Base-by-base conservation (phyloP, 2,797 vertebrate species). In the Falco naumanni region DNA sequence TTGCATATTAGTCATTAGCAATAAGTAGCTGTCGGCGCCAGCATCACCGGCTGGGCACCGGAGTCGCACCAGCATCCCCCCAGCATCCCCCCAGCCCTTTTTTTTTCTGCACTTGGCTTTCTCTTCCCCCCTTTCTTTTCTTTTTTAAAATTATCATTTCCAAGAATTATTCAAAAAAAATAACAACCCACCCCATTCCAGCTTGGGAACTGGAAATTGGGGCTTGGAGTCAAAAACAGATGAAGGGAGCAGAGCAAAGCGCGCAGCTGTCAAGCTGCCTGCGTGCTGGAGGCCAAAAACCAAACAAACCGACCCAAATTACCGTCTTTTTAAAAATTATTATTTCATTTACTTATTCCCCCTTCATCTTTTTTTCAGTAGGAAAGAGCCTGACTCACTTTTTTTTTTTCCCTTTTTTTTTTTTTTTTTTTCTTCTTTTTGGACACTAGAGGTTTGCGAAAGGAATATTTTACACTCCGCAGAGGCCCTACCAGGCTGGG, bases 1-100 rank as follows among this genome's bases (percentile, higher is more conserved):
- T 1, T 17, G 45, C 10, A 1, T 18, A 1, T 48, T 11, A 20
- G 50, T 29, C 33, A 5, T 5, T 16, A 17, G 39, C 24, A 12
- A 22, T 1, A 48, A 64, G 85, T 6, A 61, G 43, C 16, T 22
- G 51, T 31, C 1, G 1, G n/a, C 6, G 4, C 7, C 15, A 51
- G 53, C 61, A 21, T 29, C 24, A 16, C 9, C 9, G 51, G 60
- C 33, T 10, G 39, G 64, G 65, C 48, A 8, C 41, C 43, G 7
- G 43, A 43, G 43, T 43, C 16, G 43, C 43, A 8, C 12, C 31
- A 15, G 11, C 64, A 25, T 21, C 39, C 54, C 41, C 18, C 12
- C 31, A 15, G 11, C 64, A 25, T 21, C 39, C 54, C 41, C 18
- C 61, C 57, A 13, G 53, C 43, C 11, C 43, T 22, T 20, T 34